Evolutionary conservation across 2,888 invertebrate genomes (phyloP), one percentile per base, ranked within the genome.

Genomic region (Netelia fuscicornis): DNA sequence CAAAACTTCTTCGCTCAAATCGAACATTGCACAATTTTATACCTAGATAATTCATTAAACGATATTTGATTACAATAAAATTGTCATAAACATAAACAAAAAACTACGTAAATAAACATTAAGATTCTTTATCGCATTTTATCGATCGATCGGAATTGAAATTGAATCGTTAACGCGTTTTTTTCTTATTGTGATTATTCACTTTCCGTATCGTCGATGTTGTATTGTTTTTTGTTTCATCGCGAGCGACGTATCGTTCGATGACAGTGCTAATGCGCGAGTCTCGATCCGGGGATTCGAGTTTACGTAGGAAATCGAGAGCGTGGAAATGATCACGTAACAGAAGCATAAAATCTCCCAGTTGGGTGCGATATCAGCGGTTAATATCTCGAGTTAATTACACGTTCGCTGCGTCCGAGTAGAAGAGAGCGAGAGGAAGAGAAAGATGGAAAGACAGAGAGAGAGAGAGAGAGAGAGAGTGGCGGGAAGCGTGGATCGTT

Each of bases 341-440:
- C 60, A 72, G 64, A 30, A 48, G 60, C 67, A 62, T 68, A 71
- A 76, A 83, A 58, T 44, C 67, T 52, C 67, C 23, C 25, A 72
- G 79, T 13, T 52, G 54, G 60, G 67, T 68, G 77, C 42, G 70
- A 77, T 84, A 78, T 81, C 81, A 60, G 60, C 54, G 42, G 11
- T 64, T 42, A 70, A 74, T 81, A 75, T 81, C 81, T 76, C 71
- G 20, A 71, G 80, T 81, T 81, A 81, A 84, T 84, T 81, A 81
- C 68, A 62, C 23, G 77, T 74, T 77, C 10, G 67, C 67, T 20
- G 52, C 20, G 62, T 65, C 5, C 64, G 64, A 62, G 56, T 64
- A 9, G 58, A 17, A 20, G 52, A 52, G n/a, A 52, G 11, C 42
- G 17, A 48, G 67, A 11, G 48, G 6, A n/a, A 44, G 52, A 52